Conservation (phyloP, 2,113 vertebrate genomes). For the Neolamprologus sp. region DNA sequence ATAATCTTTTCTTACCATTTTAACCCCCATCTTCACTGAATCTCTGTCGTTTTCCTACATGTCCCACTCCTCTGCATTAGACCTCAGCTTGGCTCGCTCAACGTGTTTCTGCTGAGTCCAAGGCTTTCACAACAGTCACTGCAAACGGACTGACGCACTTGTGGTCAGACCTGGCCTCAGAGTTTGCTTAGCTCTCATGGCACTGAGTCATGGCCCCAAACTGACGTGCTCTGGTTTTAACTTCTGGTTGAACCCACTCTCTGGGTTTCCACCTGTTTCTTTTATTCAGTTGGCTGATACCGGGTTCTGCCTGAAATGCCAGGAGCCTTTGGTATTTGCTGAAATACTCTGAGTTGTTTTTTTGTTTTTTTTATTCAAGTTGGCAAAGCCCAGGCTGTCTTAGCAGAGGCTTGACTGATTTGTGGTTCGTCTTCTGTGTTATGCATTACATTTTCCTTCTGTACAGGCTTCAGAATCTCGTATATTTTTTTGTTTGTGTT, state of each 20-base stretch:
- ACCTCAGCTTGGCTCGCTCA: neutral
- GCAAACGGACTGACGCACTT: slow-evolving; percentile 35
- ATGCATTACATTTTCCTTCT: neutral
- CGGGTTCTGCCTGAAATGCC: slow-evolving; percentile 5
- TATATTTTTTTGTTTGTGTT: neutral
- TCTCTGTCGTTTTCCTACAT: neutral
- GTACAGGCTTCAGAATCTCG: neutral
- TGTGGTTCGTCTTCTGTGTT: slow-evolving; percentile 23
- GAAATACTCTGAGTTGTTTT: neutral
- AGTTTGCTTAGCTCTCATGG: slow-evolving; percentile 51
- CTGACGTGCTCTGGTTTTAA: neutral
- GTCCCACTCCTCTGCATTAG: neutral
- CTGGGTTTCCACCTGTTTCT: slow-evolving; percentile 39
- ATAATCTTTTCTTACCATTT: neutral
- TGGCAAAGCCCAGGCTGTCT: neutral
- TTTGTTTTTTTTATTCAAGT: neutral
- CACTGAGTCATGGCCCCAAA: slow-evolving; percentile 16
- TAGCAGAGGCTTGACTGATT: neutral
- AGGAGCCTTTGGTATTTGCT: slow-evolving; percentile 37
- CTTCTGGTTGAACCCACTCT: slow-evolving; percentile 30
- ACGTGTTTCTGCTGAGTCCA: slow-evolving; percentile 16
- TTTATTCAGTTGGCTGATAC: neutral
- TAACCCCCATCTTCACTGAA: neutral
- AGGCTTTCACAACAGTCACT: slow-evolving; percentile 33
- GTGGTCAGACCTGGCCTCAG: slow-evolving; percentile 39